phyloP scores from a whole-genome alignment of 2,888 invertebrate genomes.

The Dicranocentrus wangi region DNA sequence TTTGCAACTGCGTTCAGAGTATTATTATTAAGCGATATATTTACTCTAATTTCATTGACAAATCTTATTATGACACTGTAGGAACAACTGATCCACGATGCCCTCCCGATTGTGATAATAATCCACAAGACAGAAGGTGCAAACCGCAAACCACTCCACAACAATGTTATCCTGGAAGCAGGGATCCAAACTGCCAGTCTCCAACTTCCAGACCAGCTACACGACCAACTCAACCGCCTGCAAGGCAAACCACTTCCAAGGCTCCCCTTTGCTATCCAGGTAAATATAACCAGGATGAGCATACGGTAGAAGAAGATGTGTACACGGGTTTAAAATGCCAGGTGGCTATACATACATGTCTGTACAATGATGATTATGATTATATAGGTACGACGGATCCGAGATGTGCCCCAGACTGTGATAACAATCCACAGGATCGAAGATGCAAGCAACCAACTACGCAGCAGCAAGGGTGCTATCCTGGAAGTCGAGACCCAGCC shows the following conservation, averaged over 20 bases:
- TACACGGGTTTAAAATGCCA: too few relatives aligned
- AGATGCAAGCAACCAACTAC: conserved; percentile 13
- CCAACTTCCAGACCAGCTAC: conserved; percentile 47
- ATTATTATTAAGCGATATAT: not conserved
- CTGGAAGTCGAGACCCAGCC: not conserved
- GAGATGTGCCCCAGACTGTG: conserved; percentile 13
- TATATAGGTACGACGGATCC: conserved; percentile 5
- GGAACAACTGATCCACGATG: conserved; percentile 10
- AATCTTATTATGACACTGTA: not conserved
- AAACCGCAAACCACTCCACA: not conserved
- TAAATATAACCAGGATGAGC: too few relatives aligned
- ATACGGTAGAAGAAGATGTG: too few relatives aligned
- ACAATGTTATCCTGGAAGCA: conserved; percentile 28
- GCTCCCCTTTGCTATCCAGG: conserved; percentile 74
- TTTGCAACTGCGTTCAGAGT: not conserved
- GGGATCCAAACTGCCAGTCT: conserved; percentile 19
- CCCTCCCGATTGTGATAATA: conserved; percentile 8
- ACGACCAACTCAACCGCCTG: conserved; percentile 38
- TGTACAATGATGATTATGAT: too few relatives aligned
- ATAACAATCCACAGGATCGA: conserved; percentile 8
- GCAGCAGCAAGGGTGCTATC: not conserved
- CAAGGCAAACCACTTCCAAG: conserved; percentile 24
- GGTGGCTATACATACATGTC: too few relatives aligned
- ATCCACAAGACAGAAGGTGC: conserved; percentile 12
- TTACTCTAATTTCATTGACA: too few relatives aligned